Evolutionary conservation across 1,140 invertebrate species (phyloP), one percentile per base, ranked within the genome.

Genomic region (Brachionus paranguensis): DNA sequence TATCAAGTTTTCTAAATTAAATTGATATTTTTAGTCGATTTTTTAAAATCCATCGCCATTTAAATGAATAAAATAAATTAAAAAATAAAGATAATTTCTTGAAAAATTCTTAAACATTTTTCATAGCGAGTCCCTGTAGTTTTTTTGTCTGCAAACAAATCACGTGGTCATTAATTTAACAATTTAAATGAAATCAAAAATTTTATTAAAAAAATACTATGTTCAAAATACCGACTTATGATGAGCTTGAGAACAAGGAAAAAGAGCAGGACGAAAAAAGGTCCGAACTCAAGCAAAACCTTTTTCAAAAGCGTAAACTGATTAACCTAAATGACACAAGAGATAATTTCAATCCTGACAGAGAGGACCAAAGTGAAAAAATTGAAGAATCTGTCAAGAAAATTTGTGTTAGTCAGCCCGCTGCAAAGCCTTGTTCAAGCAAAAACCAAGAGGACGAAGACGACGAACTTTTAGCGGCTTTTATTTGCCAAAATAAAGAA

Each of bases 211-310:
- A 33, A 33, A 37, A 37, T 37, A 37, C 33, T 7, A 81, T 81
- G 78, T 81, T 81, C 55, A 81, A 81, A 60, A 81, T 81, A 60
- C 78, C 78, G 11, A 81, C 78, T 81, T 81, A 81, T 81, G 78
- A 81, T 14, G 78, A 81, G 27, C 53, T 81, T 45, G 78, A 81
- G 17, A 55, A 81, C 7, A 60, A 45, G 60, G 78, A 64, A 45
- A 81, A 81, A 60, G 78, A 60, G 60, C 60, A 64, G 37, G 29
- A 47, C 7, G 78, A 81, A 81, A 68, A 81, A 47, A 43, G 53
- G 7, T 17, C 33, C n/a, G 53, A 68, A 11, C 24, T 64, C 12
- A 60, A 81, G 37, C 29, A 43, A 10, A 81, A 60, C 24, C 33
- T 81, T 27, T 81, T 81, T 17, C 53, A 68, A 27, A 81, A 81